These are phyloP conservation scores for Arctia plantaginis DNA, from an alignment of 2,888 invertebrate genomes.

Conservation along the genomic window DNA sequence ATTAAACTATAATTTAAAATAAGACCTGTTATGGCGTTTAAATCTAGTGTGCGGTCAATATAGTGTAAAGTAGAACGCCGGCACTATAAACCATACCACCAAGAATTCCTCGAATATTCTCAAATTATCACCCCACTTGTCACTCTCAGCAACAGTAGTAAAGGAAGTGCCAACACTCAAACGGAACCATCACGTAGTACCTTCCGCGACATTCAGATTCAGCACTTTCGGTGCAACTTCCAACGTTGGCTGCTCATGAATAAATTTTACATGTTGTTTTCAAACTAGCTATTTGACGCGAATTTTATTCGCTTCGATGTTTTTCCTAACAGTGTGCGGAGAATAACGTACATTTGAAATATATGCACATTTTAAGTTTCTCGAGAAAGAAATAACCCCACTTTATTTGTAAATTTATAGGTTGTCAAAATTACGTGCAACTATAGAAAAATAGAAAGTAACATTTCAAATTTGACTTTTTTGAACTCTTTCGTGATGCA, in stretches of 20 bases:
- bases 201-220: slow-evolving; percentile 63
- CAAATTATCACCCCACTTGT: slow-evolving; percentile 26
- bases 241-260: slow-evolving; percentile 59
- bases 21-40: background rate
- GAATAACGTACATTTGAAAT: slow-evolving; percentile 20
- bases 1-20: background rate
- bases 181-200: slow-evolving; percentile 61
- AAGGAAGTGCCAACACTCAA: slow-evolving; percentile 49
- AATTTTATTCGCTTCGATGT: slow-evolving; percentile 36
- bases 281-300: slow-evolving; percentile 46
- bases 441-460: background rate
- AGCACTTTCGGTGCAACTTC: slow-evolving; percentile 57
- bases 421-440: background rate
- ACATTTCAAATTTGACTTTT: background rate
- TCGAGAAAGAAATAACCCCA: background rate
- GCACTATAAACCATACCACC: background rate
- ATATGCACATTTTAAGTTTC: slow-evolving; percentile 9
- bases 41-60: background rate
- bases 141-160: slow-evolving; percentile 24
- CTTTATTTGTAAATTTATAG: background rate
- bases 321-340: slow-evolving; percentile 19
- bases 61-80: background rate
- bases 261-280: slow-evolving; percentile 62
- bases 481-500: background rate
- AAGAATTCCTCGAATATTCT: slow-evolving; percentile 9